Evolutionary conservation across 1,140 invertebrate genomes (phyloP), one percentile per base, ranked within the genome.

Genomic region (Scaptomyza graminum): DNA sequence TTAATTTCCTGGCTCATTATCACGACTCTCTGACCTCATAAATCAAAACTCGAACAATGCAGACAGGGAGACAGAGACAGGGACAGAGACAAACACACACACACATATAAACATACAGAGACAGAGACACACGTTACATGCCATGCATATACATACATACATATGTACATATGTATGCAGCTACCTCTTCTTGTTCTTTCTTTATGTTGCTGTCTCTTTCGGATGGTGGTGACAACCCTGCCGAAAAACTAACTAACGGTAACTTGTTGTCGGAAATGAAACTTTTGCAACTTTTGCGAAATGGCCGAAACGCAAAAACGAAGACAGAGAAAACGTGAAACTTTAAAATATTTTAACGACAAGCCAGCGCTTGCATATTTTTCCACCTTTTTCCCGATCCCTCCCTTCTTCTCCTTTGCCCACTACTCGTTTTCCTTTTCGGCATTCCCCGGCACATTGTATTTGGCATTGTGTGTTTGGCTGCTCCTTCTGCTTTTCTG

Each of bases 1-100:
- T 90, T 84, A 84, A 90, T 90, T 88, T 88, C 88, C 88, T 79
- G 83, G 83, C 83, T 90, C 83, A 90, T 90, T 90, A 90, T 90
- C 80, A 85, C 89, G 73, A 88, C 72, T 82, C 71, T 90, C 83
- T 88, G 88, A 84, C 79, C 88, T 68, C 88, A 90, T 90, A 90
- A 90, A 90, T 90, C 83, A 90, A 88, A 83, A 81, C 76, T 73
- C 65, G 57, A 71, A 65, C 60, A 76, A 44, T 79, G 65, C 49
- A 69, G 55, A 62, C 74, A 65, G 2, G 7, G 72, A 65, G 72
- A 68, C 61, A 63, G 43, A 71, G 52, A 68, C 11, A 69, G 44
- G 44, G 7, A 50, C 50, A 39, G 34, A 39, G 8, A 52, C 11
- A 34, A 8, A 64, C 25, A 61, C 5, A 39, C 55, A 28, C 7